Conservation (phyloP, 1,140 invertebrate species). For the Bacillus rossius region DNA sequence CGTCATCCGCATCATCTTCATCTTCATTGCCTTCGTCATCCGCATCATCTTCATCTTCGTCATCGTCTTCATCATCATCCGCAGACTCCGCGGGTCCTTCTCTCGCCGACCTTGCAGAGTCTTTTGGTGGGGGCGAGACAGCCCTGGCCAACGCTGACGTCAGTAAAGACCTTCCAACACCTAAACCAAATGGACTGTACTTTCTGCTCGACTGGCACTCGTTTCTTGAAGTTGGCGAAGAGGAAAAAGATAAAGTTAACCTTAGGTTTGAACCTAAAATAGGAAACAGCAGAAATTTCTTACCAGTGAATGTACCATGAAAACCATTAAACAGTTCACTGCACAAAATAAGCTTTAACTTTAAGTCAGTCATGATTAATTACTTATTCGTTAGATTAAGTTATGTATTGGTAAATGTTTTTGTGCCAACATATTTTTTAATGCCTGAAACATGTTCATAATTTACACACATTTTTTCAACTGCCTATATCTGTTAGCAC, state of each 20-base stretch:
- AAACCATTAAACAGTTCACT: no score
- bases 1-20: neutral
- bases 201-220: slow-evolving; percentile 80
- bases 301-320: slow-evolving; percentile 11
- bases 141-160: slow-evolving; percentile 49
- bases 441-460: no score
- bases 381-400: no score
- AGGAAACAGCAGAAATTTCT: slow-evolving; percentile 38
- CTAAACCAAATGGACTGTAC: slow-evolving; percentile 66
- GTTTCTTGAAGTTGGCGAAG: slow-evolving; percentile 71
- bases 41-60: neutral
- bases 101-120: slow-evolving; percentile 63
- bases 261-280: slow-evolving; percentile 71
- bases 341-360: no score
- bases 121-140: slow-evolving; percentile 58
- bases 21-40: neutral
- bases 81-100: slow-evolving; percentile 35
- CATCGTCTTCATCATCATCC: neutral
- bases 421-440: no score
- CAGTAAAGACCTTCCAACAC: slow-evolving; percentile 34
- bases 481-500: no score
- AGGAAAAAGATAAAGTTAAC: slow-evolving; percentile 62
- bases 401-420: no score
- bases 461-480: no score
- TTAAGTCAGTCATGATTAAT: no score